A percentile compares a stretch with the other conserved stretches of the same genome.
Evolutionary conservation across 2,113 vertebrate genomes (phyloP).

Genomic region (Epinephelus cyanopodus): DNA sequence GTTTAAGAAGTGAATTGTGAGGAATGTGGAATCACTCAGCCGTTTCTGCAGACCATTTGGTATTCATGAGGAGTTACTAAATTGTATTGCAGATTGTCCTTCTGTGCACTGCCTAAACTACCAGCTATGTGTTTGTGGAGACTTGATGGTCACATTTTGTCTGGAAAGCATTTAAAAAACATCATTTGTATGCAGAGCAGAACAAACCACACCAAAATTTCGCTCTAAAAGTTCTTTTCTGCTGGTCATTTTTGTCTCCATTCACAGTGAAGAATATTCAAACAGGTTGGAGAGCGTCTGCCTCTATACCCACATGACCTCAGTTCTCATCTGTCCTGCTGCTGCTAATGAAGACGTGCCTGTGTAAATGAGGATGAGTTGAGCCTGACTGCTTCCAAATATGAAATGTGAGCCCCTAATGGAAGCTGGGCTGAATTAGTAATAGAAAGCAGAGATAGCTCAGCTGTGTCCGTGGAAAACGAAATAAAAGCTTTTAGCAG

Average conservation of each 20-base stretch:
- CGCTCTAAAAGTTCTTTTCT: background rate
- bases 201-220: background rate
- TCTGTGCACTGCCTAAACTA: background rate
- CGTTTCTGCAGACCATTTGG: background rate
- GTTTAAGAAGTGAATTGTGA: background rate
- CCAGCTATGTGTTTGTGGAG: background rate
- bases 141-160: background rate
- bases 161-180: background rate
- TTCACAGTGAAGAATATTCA: background rate
- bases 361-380: conserved; percentile 45
- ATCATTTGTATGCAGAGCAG: background rate
- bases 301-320: background rate
- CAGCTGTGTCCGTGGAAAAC: conserved; percentile 18
- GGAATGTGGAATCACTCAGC: background rate
- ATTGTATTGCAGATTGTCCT: background rate
- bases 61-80: background rate
- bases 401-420: conserved; percentile 57
- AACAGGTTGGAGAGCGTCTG: background rate
- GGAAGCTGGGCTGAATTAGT: conserved; percentile 57
- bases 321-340: conserved; percentile 16
- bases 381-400: conserved; percentile 57
- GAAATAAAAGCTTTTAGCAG: conserved; percentile 36
- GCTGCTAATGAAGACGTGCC: conserved; percentile 46
- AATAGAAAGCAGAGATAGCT: conserved; percentile 53
- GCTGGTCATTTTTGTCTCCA: background rate